Evolutionary conservation across 2,113 vertebrate species (phyloP).

Genomic region (Eubucco bourcierii): DNA sequence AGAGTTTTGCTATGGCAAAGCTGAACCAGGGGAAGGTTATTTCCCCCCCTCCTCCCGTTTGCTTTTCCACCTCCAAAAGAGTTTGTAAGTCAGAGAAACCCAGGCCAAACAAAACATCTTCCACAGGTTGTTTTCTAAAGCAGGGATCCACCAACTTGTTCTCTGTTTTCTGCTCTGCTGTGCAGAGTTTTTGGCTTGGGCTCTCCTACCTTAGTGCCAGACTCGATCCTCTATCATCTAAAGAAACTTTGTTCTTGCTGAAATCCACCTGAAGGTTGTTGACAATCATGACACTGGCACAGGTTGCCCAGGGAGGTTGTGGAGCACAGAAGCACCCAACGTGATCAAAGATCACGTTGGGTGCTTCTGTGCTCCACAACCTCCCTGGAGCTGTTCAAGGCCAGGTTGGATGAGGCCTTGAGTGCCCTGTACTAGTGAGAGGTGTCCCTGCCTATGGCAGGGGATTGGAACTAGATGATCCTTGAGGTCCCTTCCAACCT

Average conservation of each 20-base stretch:
- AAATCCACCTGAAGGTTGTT: neutral
- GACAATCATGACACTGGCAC: too few species aligned
- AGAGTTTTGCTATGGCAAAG: neutral
- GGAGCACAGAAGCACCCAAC: too few species aligned
- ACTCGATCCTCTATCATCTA: neutral
- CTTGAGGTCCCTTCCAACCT: too few species aligned
- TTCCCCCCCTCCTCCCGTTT: neutral
- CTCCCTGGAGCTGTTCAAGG: too few species aligned
- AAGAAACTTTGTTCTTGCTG: neutral
- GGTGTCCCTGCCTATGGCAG: too few species aligned
- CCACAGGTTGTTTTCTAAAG: neutral
- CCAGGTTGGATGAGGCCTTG: too few species aligned
- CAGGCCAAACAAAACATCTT: slow-evolving; percentile 12
- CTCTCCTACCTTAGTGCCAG: neutral
- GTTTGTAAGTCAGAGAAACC: slow-evolving; percentile 2
- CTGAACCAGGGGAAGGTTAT: neutral
- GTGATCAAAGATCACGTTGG: too few species aligned
- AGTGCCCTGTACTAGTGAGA: too few species aligned
- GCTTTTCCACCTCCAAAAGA: slow-evolving; percentile 30
- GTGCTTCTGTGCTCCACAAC: too few species aligned
- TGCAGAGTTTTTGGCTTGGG: neutral
- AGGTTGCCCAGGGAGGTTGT: too few species aligned
- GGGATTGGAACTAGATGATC: too few species aligned
- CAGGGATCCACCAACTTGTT: neutral
- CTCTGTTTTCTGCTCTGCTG: neutral